These are phyloP conservation scores for Sebastiscus tertius DNA, from an alignment of 2,797 vertebrate species.

Conservation along the genomic window DNA sequence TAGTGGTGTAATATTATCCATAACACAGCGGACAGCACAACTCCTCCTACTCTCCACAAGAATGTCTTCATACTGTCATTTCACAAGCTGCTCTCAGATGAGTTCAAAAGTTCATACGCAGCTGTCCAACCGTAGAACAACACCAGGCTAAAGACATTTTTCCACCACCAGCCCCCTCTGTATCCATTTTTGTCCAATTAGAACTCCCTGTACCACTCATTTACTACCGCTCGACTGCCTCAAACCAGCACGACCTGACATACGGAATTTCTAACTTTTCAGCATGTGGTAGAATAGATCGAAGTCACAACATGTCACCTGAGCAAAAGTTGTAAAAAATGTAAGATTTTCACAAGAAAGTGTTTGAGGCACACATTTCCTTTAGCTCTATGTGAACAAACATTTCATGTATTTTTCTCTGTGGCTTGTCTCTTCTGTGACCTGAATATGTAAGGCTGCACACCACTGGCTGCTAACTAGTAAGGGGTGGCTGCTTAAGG, in stretches of 20 bases:
- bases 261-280: slow-evolving; percentile 38
- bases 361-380: slow-evolving; percentile 6
- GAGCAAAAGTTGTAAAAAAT: slow-evolving; percentile 3
- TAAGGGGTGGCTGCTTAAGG: slow-evolving; percentile 54
- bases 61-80: slow-evolving; percentile 10
- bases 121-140: background rate
- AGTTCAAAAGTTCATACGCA: slow-evolving; percentile 58
- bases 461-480: slow-evolving; percentile 34
- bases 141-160: background rate
- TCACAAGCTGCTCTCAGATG: slow-evolving; percentile 21
- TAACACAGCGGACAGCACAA: background rate
- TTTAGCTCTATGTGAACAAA: slow-evolving; percentile 7
- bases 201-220: slow-evolving; percentile 23
- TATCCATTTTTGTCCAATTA: slow-evolving; percentile 50
- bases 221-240: slow-evolving; percentile 40
- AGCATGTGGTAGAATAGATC: background rate
- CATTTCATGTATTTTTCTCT: background rate
- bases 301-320: slow-evolving; percentile 11
- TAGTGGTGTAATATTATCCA: background rate
- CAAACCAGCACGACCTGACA: slow-evolving; percentile 31
- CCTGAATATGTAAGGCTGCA: slow-evolving; percentile 55
- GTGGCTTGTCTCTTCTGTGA: slow-evolving; percentile 47
- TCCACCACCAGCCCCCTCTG: slow-evolving; percentile 19
- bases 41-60: background rate
- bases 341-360: background rate